A percentile compares a stretch with the other conserved stretches of the same genome.
phyloP scores from a whole-genome alignment of 2,113 vertebrate species.

The Daboia siamensis region DNA sequence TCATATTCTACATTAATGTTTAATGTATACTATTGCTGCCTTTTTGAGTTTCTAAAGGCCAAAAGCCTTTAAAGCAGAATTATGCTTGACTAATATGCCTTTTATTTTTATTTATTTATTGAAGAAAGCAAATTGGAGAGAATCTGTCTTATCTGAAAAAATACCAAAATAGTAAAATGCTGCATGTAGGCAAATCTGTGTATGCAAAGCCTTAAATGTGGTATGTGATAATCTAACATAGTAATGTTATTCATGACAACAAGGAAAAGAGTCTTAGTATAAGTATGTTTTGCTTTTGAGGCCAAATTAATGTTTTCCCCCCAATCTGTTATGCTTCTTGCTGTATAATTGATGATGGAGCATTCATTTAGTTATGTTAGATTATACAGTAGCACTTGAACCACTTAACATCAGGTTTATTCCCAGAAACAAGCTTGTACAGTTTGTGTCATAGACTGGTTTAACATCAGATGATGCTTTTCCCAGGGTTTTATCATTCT shows the following conservation, averaged over 20 bases:
- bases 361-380: not conserved
- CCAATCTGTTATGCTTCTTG: not conserved
- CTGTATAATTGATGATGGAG: not conserved
- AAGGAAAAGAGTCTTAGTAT: not conserved
- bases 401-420: not conserved
- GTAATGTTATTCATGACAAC: not conserved
- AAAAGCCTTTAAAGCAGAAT: not conserved
- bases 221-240: not conserved
- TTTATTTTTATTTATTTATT: not conserved
- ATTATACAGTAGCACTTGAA: not conserved
- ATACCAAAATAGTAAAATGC: not conserved
- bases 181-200: not conserved
- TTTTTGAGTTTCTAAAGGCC: not conserved
- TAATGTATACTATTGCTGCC: not conserved
- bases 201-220: not conserved
- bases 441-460: not conserved
- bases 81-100: not conserved
- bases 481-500: not conserved
- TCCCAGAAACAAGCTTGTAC: not conserved
- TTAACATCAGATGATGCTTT: not conserved
- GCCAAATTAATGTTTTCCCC: not conserved
- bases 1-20: conserved; percentile 1
- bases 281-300: not conserved
- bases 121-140: not conserved
- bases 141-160: not conserved